phyloP scores from a whole-genome alignment of 2,797 vertebrate species.

The Sebastes trivittatus region DNA sequence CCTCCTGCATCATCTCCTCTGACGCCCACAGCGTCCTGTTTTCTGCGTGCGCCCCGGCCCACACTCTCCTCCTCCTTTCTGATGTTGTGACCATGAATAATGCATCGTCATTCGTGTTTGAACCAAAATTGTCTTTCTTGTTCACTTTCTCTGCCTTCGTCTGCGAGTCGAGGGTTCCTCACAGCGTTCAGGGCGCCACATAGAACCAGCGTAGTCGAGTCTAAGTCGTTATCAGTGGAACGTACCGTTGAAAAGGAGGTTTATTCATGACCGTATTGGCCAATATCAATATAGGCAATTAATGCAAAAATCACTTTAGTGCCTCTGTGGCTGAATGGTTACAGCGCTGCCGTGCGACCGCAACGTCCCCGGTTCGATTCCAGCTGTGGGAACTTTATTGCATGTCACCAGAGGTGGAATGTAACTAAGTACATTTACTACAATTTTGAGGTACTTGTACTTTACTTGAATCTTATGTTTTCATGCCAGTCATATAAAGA shows the following conservation, averaged over 20 bases:
- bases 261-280: too few species aligned
- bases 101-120: constrained; percentile 24
- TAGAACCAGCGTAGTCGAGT: not conserved
- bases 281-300: too few species aligned
- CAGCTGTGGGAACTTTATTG: not conserved
- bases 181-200: not conserved
- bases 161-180: not conserved
- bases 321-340: too few species aligned
- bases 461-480: accelerated
- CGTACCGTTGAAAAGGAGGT: too few species aligned
- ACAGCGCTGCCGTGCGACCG: too few species aligned
- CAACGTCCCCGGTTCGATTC: not conserved
- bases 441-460: too few species aligned
- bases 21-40: constrained; percentile 39
- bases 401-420: not conserved
- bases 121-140: constrained; percentile 14
- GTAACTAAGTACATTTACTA: not conserved
- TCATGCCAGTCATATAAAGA: not conserved
- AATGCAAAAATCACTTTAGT: too few species aligned
- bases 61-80: constrained; percentile 26
- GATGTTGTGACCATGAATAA: constrained; percentile 51
- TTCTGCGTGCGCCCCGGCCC: constrained; percentile 5
- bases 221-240: not conserved
- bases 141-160: not conserved
- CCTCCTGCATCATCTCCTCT: constrained; percentile 32